phyloP scores from a whole-genome alignment of 1,140 invertebrate species.

The Caerostris extrusa region DNA sequence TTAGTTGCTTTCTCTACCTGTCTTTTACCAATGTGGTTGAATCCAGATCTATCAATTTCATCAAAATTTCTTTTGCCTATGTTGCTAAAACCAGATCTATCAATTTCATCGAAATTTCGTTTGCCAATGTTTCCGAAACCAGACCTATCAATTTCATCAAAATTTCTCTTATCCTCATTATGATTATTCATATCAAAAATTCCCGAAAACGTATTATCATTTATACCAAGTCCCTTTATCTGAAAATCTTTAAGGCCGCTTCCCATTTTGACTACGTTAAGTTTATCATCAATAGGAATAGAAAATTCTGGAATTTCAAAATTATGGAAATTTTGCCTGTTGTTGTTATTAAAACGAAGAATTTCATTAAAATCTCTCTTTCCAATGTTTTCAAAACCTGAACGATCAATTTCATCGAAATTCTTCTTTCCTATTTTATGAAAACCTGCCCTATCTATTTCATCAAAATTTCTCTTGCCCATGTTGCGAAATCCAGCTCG shows the following conservation, averaged over 20 bases:
- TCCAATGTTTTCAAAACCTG: constrained; percentile 78
- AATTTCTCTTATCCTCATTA: constrained; percentile 56
- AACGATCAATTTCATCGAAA: constrained; percentile 84
- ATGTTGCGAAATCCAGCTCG: constrained; percentile 84
- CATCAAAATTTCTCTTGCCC: constrained; percentile 81
- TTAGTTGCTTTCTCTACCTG: constrained; percentile 83
- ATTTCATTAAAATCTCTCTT: constrained; percentile 84
- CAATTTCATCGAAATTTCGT: constrained; percentile 80
- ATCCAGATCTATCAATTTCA: constrained; percentile 85
- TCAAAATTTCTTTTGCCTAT: constrained; percentile 85
- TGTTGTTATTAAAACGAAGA: constrained; percentile 80
- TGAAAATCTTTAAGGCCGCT: not conserved
- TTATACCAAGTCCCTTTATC: not conserved
- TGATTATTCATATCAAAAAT: constrained; percentile 79
- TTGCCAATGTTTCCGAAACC: constrained; percentile 67
- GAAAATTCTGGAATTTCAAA: constrained; percentile 83
- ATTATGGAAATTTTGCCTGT: constrained; percentile 86
- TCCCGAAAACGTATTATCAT: constrained; percentile 81
- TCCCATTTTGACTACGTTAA: not conserved
- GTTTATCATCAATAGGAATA: constrained; percentile 78
- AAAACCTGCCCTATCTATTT: constrained; percentile 78
- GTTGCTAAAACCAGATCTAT: constrained; percentile 43
- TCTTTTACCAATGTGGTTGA: constrained; percentile 84
- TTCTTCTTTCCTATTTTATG: constrained; percentile 83
- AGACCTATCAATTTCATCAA: constrained; percentile 65